Evolutionary conservation across 2,888 invertebrate species (phyloP).

Genomic region (Cryptus viduatorius): DNA sequence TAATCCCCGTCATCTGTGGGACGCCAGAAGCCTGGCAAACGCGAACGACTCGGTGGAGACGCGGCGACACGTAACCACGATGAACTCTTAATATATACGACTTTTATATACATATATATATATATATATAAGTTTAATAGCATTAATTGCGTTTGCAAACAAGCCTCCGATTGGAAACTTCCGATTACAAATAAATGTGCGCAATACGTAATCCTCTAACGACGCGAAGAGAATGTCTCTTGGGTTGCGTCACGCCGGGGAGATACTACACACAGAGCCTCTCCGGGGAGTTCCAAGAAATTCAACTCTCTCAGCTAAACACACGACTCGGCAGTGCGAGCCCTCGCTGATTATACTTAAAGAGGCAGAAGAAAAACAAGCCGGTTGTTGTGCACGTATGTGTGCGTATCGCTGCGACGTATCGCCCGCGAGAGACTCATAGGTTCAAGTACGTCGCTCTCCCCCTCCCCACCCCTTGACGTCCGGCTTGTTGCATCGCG

Average conservation of each 20-base stretch:
- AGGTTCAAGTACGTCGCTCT: conserved; percentile 65
- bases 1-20: conserved; percentile 52
- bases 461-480: conserved; percentile 82
- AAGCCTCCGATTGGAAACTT: neutral
- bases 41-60: conserved; percentile 8
- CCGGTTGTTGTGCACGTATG: conserved; percentile 79
- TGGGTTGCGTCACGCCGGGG: conserved; percentile 34
- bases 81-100: neutral
- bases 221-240: conserved; percentile 24
- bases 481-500: conserved; percentile 62
- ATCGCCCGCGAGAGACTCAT: conserved; percentile 81
- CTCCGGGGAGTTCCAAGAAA: conserved; percentile 43
- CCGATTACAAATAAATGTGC: neutral
- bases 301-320: conserved; percentile 29
- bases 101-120: neutral
- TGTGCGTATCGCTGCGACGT: conserved; percentile 81
- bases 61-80: neutral
- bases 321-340: conserved; percentile 39
- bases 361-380: conserved; percentile 47
- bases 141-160: neutral
- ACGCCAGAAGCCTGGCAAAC: neutral
- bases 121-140: neutral
- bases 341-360: conserved; percentile 7
- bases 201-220: conserved; percentile 39
- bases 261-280: conserved; percentile 5